A percentile compares a stretch with the other conserved stretches of the same genome.
Conservation (phyloP, 2,888 invertebrate species). For the Papilio protenor region DNA sequence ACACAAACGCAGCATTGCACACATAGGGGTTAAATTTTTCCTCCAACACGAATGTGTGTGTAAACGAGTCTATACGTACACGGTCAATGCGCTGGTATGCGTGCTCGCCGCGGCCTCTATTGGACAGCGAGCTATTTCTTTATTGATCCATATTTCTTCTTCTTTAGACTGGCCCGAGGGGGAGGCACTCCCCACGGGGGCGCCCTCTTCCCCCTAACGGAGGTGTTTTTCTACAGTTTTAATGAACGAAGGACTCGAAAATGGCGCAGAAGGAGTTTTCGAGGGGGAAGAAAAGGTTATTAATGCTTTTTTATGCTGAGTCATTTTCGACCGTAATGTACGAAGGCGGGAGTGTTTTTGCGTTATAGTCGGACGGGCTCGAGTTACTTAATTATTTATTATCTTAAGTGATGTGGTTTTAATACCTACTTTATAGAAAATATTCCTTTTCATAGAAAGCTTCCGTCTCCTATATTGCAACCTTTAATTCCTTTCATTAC, state of each 20-base stretch:
- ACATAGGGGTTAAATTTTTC: conserved; percentile 57
- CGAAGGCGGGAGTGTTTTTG: conserved; percentile 55
- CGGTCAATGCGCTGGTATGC: conserved; percentile 62
- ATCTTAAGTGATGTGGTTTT: not conserved
- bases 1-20: conserved; percentile 50
- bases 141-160: conserved; percentile 85
- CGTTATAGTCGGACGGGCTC: conserved; percentile 27
- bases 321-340: conserved; percentile 74
- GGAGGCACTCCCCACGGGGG: conserved; percentile 49
- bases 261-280: conserved; percentile 68
- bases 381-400: conserved; percentile 5
- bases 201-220: conserved; percentile 53
- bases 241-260: conserved; percentile 79
- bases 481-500: not conserved
- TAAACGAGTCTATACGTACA: conserved; percentile 56
- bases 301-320: conserved; percentile 81
- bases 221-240: conserved; percentile 83
- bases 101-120: conserved; percentile 79
- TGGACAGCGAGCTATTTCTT: conserved; percentile 84
- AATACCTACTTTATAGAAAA: not conserved
- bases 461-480: not conserved
- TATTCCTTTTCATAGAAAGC: not conserved
- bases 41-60: conserved; percentile 53
- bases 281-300: conserved; percentile 73
- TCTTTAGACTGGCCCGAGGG: conserved; percentile 78